Evolutionary conservation across 2,113 vertebrate genomes (phyloP).

Genomic region (Casuarius casuarius): DNA sequence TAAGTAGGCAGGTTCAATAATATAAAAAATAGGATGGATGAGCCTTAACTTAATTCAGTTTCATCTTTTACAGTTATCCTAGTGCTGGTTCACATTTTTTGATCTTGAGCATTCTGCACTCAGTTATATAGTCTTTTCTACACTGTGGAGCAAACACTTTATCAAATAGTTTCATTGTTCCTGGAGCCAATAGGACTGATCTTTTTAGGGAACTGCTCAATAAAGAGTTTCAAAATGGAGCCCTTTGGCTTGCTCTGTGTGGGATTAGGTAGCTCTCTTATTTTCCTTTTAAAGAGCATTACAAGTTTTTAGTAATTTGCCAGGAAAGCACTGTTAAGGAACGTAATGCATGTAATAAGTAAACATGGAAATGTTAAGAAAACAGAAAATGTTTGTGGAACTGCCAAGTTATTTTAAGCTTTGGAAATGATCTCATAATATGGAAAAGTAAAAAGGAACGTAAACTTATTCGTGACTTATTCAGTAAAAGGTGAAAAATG

Average conservation of each 20-base stretch:
- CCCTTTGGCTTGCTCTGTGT: background rate
- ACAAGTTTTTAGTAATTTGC: background rate
- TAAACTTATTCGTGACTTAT: background rate
- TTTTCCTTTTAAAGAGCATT: background rate
- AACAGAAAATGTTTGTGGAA: slow-evolving; percentile 8
- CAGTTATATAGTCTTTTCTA: background rate
- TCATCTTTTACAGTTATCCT: background rate
- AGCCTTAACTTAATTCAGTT: background rate
- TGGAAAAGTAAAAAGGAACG: background rate
- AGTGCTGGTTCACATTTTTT: background rate
- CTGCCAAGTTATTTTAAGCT: slow-evolving; percentile 23
- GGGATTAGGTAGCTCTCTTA: background rate
- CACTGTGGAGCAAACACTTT: background rate
- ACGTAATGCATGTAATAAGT: background rate
- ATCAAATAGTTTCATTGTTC: background rate
- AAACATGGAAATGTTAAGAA: slow-evolving; percentile 32
- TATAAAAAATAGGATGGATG: background rate
- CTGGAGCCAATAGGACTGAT: background rate
- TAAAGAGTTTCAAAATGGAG: background rate
- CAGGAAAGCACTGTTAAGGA: background rate
- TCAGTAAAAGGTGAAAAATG: background rate
- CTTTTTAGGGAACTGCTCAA: background rate
- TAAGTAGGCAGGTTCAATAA: background rate
- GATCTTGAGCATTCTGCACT: background rate
- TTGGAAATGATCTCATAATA: slow-evolving; percentile 12